A percentile compares a stretch with the other conserved stretches of the same genome.
Evolutionary conservation across 2,888 invertebrate species (phyloP).

Genomic region (Dicyrtoma fusca): DNA sequence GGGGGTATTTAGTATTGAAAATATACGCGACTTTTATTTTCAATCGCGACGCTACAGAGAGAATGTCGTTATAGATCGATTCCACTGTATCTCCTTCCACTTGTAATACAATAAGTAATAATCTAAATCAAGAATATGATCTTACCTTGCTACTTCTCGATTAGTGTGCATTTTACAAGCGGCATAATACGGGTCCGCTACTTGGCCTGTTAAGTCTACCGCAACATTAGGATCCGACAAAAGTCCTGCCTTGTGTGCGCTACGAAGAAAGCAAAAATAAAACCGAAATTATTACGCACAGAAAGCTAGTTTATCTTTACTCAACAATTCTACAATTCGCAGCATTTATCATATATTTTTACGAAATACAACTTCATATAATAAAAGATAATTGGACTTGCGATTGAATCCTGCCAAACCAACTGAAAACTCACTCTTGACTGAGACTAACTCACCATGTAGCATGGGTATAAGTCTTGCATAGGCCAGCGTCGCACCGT

Average conservation of each 20-base stretch:
- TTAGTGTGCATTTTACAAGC: conserved; percentile 96
- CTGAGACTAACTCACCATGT: conserved; percentile 73
- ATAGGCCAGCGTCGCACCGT: conserved; percentile 98
- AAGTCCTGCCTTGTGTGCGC: conserved; percentile 90
- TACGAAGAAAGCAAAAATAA: conserved; percentile 60
- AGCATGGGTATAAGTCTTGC: conserved; percentile 95
- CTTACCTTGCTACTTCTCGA: conserved; percentile 73
- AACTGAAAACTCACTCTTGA: no score
- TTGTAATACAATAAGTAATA: no score
- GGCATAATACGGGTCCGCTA: conserved; percentile 96
- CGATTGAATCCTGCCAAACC: no score
- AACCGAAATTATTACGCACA: no score
- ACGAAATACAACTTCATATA: no score
- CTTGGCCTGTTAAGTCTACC: conserved; percentile 63
- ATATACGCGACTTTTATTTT: no score
- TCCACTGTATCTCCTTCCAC: no score
- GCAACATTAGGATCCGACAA: conserved; percentile 78
- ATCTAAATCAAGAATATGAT: not conserved
- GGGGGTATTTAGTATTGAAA: no score
- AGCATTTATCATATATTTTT: no score
- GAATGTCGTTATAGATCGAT: no score
- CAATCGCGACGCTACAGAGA: no score
- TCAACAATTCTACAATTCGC: conserved; percentile 9
- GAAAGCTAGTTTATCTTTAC: not conserved
- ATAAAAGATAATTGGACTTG: no score